Evolutionary conservation across 2,797 vertebrate genomes (phyloP).

Genomic region (Etheostoma perlongum): DNA sequence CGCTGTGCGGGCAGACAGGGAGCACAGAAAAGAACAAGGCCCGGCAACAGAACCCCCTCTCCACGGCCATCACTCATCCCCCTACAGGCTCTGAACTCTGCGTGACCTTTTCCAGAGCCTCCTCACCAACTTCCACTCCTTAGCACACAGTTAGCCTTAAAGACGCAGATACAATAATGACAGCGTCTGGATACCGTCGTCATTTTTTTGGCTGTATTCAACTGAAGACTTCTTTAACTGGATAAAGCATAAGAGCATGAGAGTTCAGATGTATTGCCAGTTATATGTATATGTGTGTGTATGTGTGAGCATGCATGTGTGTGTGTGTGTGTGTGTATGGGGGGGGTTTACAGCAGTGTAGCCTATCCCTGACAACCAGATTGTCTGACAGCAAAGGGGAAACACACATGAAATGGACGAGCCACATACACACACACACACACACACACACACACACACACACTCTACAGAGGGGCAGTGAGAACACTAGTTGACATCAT

Average conservation of each 20-base stretch:
- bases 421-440: slow-evolving; percentile 28
- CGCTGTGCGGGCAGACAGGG: slow-evolving; percentile 92
- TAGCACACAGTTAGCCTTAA: slow-evolving; percentile 83
- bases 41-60: slow-evolving; percentile 88
- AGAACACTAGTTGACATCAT: slow-evolving; percentile 84
- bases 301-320: not conserved
- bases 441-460: slow-evolving; percentile 50
- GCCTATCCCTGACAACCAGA: slow-evolving; percentile 63
- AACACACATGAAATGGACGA: slow-evolving; percentile 51
- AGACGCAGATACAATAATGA: slow-evolving; percentile 53
- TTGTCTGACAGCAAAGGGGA: slow-evolving; percentile 61
- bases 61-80: slow-evolving; percentile 90
- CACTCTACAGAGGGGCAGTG: slow-evolving; percentile 63
- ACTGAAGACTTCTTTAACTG: slow-evolving; percentile 14
- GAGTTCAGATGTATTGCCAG: slow-evolving; percentile 12
- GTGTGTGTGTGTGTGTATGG: not conserved
- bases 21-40: slow-evolving; percentile 90
- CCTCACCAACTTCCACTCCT: slow-evolving; percentile 84
- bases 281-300: slow-evolving; percentile 26
- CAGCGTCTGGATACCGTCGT: not conserved
- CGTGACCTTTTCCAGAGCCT: slow-evolving; percentile 90
- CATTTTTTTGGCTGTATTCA: not conserved
- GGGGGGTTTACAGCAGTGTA: slow-evolving; percentile 37
- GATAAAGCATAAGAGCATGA: slow-evolving; percentile 10
- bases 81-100: slow-evolving; percentile 90